These are phyloP conservation scores for Bungarus multicinctus DNA, from an alignment of 2,113 vertebrate genomes.

Conservation along the genomic window DNA sequence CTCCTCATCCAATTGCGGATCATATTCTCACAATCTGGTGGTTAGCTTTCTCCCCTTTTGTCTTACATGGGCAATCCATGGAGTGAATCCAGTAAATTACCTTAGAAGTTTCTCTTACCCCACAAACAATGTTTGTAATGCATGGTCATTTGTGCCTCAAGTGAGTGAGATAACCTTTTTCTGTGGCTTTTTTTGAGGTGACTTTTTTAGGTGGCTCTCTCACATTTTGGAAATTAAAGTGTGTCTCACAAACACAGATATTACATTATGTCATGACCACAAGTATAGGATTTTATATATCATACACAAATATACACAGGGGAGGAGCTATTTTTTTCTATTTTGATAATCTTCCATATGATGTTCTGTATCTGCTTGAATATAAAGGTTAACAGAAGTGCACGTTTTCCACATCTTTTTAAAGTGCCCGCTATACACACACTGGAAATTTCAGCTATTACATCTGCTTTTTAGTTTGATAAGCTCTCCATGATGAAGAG, in stretches of 20 bases:
- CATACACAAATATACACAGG: not conserved
- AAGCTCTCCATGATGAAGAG: not conserved
- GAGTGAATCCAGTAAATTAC: not conserved
- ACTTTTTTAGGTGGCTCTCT: not conserved
- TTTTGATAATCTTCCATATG: not conserved
- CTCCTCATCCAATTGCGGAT: not conserved
- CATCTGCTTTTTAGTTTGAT: not conserved
- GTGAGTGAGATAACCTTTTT: not conserved
- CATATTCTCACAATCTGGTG: not conserved
- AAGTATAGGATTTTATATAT: not conserved
- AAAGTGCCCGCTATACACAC: not conserved
- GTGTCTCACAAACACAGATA: not conserved
- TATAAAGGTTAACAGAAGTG: not conserved
- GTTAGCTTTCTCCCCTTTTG: not conserved
- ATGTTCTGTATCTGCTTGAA: not conserved
- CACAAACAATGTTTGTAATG: not conserved
- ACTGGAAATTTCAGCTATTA: not conserved
- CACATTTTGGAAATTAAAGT: not conserved
- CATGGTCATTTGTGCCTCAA: not conserved
- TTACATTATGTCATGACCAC: not conserved
- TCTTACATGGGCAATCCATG: not conserved
- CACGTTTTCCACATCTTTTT: not conserved
- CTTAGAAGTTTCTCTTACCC: not conserved
- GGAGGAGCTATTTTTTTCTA: not conserved
- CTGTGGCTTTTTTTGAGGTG: not conserved